Evolutionary conservation across 2,113 vertebrate species (phyloP), one percentile per base, ranked within the genome.

Genomic region (Sigmodon hispidus): DNA sequence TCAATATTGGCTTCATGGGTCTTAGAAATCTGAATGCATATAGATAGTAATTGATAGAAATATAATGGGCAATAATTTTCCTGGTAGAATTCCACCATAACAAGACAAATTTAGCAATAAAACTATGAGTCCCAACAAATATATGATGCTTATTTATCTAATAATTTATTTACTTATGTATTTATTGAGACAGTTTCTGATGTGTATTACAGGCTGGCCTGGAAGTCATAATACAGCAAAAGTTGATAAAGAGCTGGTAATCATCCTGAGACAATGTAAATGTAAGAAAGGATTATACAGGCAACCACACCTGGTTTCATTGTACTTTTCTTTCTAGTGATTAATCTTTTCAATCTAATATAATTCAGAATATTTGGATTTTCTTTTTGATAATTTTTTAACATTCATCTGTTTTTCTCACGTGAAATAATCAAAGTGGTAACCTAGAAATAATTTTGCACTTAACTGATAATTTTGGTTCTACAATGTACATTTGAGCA

Each of bases 331-430:
- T 92, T 89, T 50, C 10, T 45, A 80, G 3, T 83, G 10, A 36
- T 70, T 22, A 77, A 16, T 83, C 22, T 69, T 81, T 81, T 61
- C 65, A 91, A 26, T 1, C 26, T 80, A 81, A 76, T 76, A 16
- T 67, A n/a, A 73, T 5, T 63, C 26, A 93, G 31, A n/a, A 24
- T 83, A 93, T 81, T 85, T 87, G 8, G 31, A 70, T 88, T 95
- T 95, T 26, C 11, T 36, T 83, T 91, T 87, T 50, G 63, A 59
- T 92, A 86, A 34, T 90, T 72, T 95, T 81, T 61, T 81, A 40
- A 34, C 7, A 10, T 70, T 13, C 15, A 26, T 81, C 59, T 94
- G 83, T 15, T 40, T 36, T 69, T 12, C n/a, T 95, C 16, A 40
- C 87, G 24, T 43, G 72, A 31, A 40, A 1, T 73, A 86, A 77